Percentiles rank a stretch among this genome's conserved stretches.
Conservation (phyloP, 2,888 invertebrate genomes). For the Amphipoea oculea region DNA sequence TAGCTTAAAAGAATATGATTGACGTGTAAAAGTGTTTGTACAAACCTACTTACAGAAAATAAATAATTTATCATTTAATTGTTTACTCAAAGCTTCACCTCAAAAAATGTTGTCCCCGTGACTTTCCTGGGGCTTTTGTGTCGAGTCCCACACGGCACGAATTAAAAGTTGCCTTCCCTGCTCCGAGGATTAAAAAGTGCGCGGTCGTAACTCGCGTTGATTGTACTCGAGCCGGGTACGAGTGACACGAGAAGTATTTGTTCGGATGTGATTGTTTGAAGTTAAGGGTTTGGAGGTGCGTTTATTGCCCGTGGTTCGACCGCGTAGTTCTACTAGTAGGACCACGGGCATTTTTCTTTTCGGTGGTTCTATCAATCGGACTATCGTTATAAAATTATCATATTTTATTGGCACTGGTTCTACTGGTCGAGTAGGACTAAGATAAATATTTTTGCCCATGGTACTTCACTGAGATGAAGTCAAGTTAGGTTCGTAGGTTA, state of each 20-base stretch:
- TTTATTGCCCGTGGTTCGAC: too few species aligned
- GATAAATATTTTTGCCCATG: too few species aligned
- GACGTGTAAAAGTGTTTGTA: too few species aligned
- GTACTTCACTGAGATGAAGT: neutral
- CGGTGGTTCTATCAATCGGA: too few species aligned
- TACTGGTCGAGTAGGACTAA: too few species aligned
- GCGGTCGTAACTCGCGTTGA: slow-evolving; percentile 67
- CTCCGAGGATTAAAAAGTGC: slow-evolving; percentile 72
- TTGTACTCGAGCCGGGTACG: slow-evolving; percentile 42
- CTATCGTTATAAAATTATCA: too few species aligned
- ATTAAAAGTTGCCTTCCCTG: slow-evolving; percentile 74
- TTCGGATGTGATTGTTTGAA: slow-evolving; percentile 3
- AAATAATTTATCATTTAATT: neutral
- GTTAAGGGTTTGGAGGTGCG: neutral
- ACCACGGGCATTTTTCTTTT: too few species aligned
- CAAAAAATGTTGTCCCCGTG: slow-evolving; percentile 1
- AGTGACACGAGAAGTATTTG: slow-evolving; percentile 3
- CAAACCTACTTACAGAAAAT: too few species aligned
- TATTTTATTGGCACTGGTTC: too few species aligned
- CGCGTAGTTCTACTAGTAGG: too few species aligned
- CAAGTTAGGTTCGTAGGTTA: neutral
- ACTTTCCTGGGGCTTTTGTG: slow-evolving; percentile 37
- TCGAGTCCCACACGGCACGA: slow-evolving; percentile 64
- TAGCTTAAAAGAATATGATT: too few species aligned
- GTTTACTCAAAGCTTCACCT: neutral